Evolutionary conservation across 2,797 vertebrate species (phyloP).

Genomic region (Onychomys leucogaster): DNA sequence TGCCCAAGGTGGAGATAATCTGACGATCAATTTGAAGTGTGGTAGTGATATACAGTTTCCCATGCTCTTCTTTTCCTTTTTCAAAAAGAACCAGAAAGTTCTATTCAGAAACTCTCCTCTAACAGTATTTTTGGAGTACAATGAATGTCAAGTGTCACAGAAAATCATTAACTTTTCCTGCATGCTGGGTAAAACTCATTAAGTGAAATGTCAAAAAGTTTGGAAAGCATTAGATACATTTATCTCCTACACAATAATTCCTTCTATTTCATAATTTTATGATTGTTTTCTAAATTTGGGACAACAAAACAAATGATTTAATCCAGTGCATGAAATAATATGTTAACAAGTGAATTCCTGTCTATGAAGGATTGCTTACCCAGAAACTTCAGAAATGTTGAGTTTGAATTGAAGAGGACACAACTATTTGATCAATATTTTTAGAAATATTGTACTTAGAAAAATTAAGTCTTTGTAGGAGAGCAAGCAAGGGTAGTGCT

Average conservation of each 20-base stretch:
- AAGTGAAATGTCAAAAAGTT: conserved; percentile 19
- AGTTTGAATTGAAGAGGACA: background rate
- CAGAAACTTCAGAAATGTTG: background rate
- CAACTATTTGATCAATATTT: background rate
- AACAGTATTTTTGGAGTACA: background rate
- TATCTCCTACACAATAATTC: background rate
- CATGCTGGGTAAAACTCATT: background rate
- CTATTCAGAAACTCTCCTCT: background rate
- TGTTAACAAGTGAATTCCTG: background rate
- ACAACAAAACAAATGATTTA: background rate
- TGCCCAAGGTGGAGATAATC: conserved; percentile 3
- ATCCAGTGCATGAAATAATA: background rate
- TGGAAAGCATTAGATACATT: background rate
- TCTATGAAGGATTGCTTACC: background rate
- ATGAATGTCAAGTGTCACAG: background rate
- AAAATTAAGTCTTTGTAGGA: background rate
- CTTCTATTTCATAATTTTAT: background rate
- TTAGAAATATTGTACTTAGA: conserved; percentile 53
- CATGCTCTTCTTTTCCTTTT: background rate
- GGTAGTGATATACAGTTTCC: background rate
- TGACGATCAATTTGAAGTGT: background rate
- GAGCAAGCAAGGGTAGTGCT: background rate
- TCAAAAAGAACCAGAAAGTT: conserved; percentile 16
- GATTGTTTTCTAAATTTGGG: conserved; percentile 20
- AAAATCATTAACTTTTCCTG: background rate